These are phyloP conservation scores for Hypocryptadius cinnamomeus DNA, from an alignment of 2,113 vertebrate species.

Conservation along the genomic window DNA sequence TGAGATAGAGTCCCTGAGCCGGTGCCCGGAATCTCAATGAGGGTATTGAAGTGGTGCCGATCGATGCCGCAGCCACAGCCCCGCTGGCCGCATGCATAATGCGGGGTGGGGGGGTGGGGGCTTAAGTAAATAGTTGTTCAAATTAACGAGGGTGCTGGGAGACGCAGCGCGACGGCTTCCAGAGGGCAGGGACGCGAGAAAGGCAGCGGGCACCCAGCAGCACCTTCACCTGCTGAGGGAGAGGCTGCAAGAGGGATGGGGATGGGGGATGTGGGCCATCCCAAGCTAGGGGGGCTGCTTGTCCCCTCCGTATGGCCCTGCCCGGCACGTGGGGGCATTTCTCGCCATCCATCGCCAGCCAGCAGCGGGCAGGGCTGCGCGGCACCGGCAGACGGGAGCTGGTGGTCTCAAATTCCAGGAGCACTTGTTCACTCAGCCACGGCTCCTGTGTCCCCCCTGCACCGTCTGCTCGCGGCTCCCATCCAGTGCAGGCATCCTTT, in stretches of 20 bases:
- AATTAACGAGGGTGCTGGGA: background rate
- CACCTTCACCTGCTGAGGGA: rapidly evolving
- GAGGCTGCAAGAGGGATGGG: background rate
- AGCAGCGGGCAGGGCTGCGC: background rate
- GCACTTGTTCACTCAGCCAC: background rate
- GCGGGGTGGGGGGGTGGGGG: background rate
- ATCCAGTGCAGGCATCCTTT: background rate
- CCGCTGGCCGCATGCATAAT: slow-evolving; percentile 74
- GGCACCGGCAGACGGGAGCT: background rate
- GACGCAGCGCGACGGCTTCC: background rate
- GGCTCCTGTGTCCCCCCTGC: background rate
- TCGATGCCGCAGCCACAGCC: slow-evolving; percentile 84
- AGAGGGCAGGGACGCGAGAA: background rate
- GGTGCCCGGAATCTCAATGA: slow-evolving; percentile 87
- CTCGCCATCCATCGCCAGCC: background rate
- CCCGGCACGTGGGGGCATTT: background rate
- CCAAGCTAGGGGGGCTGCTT: rapidly evolving
- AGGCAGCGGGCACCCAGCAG: background rate
- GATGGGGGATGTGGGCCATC: too few relatives aligned
- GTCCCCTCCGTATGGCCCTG: background rate
- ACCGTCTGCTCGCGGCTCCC: background rate
- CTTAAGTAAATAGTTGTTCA: slow-evolving; percentile 27
- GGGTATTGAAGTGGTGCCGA: slow-evolving; percentile 71
- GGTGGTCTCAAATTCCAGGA: background rate
- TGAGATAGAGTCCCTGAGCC: slow-evolving; percentile 81